These are phyloP conservation scores for Cephonodes hylas DNA, from an alignment of 2,888 invertebrate species.

Conservation along the genomic window DNA sequence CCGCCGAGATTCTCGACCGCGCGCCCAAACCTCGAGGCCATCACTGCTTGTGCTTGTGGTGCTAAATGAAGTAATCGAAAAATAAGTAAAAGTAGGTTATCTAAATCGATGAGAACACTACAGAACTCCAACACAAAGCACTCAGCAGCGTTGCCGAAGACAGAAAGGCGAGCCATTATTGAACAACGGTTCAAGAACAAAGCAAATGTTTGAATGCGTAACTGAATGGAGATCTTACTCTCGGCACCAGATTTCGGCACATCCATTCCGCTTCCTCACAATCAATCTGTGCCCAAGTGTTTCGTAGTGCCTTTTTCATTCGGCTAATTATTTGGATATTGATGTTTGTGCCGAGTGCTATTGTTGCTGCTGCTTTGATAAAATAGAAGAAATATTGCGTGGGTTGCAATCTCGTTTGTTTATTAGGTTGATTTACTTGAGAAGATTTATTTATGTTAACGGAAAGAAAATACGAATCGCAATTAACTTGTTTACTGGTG, in stretches of 20 bases:
- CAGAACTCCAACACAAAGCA: neutral
- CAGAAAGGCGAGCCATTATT: neutral
- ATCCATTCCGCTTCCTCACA: neutral
- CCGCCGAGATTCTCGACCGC: too few species aligned
- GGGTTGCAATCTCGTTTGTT: too few species aligned
- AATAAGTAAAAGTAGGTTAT: neutral
- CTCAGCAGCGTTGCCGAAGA: neutral
- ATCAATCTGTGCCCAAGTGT: neutral
- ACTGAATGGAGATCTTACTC: neutral
- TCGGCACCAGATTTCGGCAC: neutral
- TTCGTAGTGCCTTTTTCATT: neutral
- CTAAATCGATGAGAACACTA: neutral
- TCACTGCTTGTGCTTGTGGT: too few species aligned
- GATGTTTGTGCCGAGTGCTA: neutral
- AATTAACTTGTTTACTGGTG: too few species aligned
- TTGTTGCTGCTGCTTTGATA: too few species aligned
- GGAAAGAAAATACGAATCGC: too few species aligned
- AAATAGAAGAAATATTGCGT: too few species aligned
- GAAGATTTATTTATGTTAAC: too few species aligned
- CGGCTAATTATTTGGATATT: neutral
- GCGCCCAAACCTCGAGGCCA: too few species aligned
- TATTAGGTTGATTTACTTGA: too few species aligned
- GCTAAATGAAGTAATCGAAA: too few species aligned
- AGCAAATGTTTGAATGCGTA: constrained; percentile 3
- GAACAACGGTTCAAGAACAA: constrained; percentile 1